Evolutionary conservation across 1,140 invertebrate genomes (phyloP).

Genomic region (Lepidurus apus): DNA sequence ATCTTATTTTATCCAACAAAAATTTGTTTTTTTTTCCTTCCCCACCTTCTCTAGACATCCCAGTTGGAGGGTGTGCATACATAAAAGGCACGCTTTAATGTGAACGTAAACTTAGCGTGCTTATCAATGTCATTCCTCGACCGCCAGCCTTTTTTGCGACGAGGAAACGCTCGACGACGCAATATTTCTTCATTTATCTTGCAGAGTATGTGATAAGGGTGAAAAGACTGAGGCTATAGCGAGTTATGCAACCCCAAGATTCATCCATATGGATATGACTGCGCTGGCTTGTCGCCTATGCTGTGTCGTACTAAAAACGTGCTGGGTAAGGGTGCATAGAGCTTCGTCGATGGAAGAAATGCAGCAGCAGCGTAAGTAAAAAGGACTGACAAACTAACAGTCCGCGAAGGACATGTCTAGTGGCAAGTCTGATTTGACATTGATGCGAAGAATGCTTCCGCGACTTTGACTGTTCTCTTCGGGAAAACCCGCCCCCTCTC

Average conservation of each 20-base stretch:
- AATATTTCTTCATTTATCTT: background rate
- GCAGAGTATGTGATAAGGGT: background rate
- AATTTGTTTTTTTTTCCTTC: too few species aligned
- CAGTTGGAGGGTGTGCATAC: too few species aligned
- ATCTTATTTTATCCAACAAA: too few species aligned
- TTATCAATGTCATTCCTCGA: background rate
- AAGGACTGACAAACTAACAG: background rate
- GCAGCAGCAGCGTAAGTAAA: background rate
- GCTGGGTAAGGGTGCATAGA: background rate
- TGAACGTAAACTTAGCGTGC: background rate
- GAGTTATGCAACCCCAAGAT: background rate
- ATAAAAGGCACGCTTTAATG: too few species aligned
- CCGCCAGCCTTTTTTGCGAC: background rate
- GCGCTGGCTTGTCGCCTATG: background rate
- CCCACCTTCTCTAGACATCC: too few species aligned
- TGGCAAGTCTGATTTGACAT: conserved; percentile 21
- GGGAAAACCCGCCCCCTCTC: background rate
- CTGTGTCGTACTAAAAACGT: background rate
- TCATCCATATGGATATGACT: background rate
- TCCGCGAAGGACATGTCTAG: conserved; percentile 18
- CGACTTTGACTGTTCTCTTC: conserved; percentile 10
- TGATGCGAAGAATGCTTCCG: conserved; percentile 18
- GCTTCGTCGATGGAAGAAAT: background rate
- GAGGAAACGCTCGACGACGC: background rate
- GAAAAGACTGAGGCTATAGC: background rate